Conservation (phyloP, 2,797 vertebrate genomes). For the Hirundo rustica region DNA sequence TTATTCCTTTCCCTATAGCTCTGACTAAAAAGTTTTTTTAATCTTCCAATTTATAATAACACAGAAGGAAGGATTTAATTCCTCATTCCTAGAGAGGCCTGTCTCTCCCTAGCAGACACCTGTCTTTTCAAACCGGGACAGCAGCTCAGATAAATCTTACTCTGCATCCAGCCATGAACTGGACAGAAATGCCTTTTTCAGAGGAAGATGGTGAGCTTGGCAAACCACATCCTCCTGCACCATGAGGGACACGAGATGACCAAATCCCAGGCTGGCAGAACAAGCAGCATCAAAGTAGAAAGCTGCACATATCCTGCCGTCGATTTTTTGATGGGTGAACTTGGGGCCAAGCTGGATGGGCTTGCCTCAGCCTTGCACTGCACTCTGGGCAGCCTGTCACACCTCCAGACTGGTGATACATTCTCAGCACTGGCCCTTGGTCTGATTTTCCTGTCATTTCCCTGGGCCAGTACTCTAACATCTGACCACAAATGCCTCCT, state of each 20-base stretch:
- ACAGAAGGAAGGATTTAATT: too few relatives aligned
- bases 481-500: background rate
- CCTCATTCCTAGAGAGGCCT: too few relatives aligned
- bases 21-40: too few relatives aligned
- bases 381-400: background rate
- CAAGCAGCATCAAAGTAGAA: background rate
- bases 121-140: too few relatives aligned
- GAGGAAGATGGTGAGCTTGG: background rate
- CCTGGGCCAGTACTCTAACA: background rate
- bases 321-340: background rate
- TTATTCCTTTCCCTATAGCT: too few relatives aligned
- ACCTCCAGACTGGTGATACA: background rate
- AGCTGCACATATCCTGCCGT: background rate
- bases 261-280: background rate
- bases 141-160: background rate
- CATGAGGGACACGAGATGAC: fast-evolving
- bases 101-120: too few relatives aligned
- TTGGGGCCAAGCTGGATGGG: background rate
- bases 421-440: background rate
- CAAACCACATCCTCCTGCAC: background rate
- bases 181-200: background rate
- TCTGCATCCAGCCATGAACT: background rate
- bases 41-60: too few relatives aligned
- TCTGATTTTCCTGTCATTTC: background rate
- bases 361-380: background rate